Percentiles rank a stretch among this genome's conserved stretches.
Evolutionary conservation across 2,888 invertebrate genomes (phyloP).

Genomic region (Cantharis flavilabris): DNA sequence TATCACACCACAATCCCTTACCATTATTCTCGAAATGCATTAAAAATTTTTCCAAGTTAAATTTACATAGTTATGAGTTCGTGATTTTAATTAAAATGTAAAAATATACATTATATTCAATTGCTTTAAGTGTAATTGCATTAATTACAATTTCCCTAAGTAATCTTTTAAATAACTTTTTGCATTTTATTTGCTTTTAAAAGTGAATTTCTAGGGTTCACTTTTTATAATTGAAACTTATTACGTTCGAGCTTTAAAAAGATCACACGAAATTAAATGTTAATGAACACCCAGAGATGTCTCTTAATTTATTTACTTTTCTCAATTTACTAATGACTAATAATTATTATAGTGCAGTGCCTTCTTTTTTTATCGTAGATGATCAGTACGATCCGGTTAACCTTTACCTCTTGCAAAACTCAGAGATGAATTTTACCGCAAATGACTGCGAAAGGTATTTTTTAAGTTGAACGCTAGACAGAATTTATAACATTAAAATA

Average conservation of each 20-base stretch:
- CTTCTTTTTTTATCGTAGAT: too few species aligned
- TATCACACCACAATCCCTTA: conserved; percentile 12
- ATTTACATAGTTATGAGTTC: not conserved
- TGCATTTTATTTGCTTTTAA: not conserved
- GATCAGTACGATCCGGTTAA: too few species aligned
- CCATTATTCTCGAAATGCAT: not conserved
- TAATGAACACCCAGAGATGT: not conserved
- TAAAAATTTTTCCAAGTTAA: not conserved
- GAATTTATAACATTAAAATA: too few species aligned
- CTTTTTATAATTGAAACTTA: not conserved
- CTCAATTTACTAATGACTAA: not conserved
- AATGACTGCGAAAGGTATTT: too few species aligned
- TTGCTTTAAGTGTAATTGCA: not conserved
- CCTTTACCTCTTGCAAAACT: too few species aligned
- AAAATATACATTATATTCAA: not conserved
- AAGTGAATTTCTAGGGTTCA: not conserved
- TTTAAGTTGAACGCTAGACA: too few species aligned
- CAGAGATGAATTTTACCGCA: too few species aligned
- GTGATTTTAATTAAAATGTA: not conserved
- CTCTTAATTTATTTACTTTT: not conserved
- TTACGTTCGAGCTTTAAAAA: not conserved
- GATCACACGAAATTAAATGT: not conserved
- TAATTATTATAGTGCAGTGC: too few species aligned
- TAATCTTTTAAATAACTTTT: not conserved
- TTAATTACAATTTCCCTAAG: not conserved